phyloP scores from a whole-genome alignment of 2,888 invertebrate species.

The Troides helena region DNA sequence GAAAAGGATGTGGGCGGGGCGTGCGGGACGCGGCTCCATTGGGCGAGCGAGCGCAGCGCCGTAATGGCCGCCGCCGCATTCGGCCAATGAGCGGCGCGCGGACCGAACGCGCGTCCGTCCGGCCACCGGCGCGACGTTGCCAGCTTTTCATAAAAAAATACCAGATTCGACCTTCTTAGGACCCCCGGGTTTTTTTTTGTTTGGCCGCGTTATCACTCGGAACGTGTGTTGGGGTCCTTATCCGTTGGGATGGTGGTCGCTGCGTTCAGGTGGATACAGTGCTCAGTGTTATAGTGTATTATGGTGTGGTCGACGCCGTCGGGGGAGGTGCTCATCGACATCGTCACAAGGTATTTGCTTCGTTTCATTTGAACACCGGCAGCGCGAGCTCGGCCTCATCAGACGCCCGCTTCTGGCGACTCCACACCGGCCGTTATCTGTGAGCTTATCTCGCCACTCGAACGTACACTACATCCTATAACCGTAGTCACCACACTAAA shows the following conservation, averaged over 20 bases:
- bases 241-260: conserved; percentile 69
- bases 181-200: conserved; percentile 77
- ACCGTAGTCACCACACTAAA: no score
- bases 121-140: conserved; percentile 73
- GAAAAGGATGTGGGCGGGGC: conserved; percentile 76
- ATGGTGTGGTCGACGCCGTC: conserved; percentile 78
- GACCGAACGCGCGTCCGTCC: conserved; percentile 76
- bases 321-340: conserved; percentile 75
- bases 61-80: conserved; percentile 77
- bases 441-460: no score
- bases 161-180: conserved; percentile 80
- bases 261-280: conserved; percentile 61
- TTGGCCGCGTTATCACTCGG: conserved; percentile 78
- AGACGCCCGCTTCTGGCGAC: no score
- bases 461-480: no score
- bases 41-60: conserved; percentile 61
- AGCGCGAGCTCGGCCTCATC: no score
- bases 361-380: conserved; percentile 28
- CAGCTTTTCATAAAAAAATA: conserved; percentile 76
- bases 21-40: conserved; percentile 74
- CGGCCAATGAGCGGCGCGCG: conserved; percentile 76
- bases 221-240: conserved; percentile 70
- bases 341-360: conserved; percentile 68
- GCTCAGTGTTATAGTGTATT: conserved; percentile 72
- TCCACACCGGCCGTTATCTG: no score